Percentiles rank a stretch among this genome's conserved stretches.
Conservation (phyloP, 2,888 invertebrate genomes). For the Microplitis manilae region DNA sequence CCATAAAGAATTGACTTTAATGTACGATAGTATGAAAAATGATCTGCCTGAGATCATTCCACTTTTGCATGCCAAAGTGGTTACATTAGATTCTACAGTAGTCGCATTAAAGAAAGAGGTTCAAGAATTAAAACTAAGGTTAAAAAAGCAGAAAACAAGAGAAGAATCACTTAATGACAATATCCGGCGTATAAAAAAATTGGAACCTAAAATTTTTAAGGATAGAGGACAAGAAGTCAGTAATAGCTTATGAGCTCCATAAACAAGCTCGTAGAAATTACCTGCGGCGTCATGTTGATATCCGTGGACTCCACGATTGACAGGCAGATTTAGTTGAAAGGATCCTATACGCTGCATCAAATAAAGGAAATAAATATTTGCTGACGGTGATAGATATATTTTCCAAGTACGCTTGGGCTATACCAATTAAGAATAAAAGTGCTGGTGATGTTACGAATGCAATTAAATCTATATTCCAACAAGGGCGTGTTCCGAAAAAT, state of each 20-base stretch:
- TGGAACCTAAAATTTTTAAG: not conserved
- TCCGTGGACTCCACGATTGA: constrained; percentile 69
- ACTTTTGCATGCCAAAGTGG: no score
- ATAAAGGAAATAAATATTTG: constrained; percentile 62
- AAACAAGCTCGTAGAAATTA: constrained; percentile 65
- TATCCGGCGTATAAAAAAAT: no score
- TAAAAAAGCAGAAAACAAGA: no score
- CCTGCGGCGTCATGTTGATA: constrained; percentile 56
- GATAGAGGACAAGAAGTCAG: not conserved
- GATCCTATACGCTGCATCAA: constrained; percentile 57
- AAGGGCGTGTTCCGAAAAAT: constrained; percentile 43
- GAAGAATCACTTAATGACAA: no score
- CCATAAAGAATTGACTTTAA: no score
- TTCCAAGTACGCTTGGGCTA: constrained; percentile 20
- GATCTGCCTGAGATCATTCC: no score
- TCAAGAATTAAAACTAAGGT: no score
- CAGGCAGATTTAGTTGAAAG: constrained; percentile 70
- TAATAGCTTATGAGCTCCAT: constrained; percentile 63
- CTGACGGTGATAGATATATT: constrained; percentile 54
- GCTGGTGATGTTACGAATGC: constrained; percentile 53
- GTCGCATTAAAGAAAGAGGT: no score
- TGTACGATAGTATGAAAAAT: no score
- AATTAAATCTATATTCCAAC: constrained; percentile 34
- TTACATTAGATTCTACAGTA: no score
- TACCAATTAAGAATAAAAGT: constrained; percentile 62